Evolutionary conservation across 2,113 vertebrate species (phyloP).

Genomic region (Hiodon tergisus): DNA sequence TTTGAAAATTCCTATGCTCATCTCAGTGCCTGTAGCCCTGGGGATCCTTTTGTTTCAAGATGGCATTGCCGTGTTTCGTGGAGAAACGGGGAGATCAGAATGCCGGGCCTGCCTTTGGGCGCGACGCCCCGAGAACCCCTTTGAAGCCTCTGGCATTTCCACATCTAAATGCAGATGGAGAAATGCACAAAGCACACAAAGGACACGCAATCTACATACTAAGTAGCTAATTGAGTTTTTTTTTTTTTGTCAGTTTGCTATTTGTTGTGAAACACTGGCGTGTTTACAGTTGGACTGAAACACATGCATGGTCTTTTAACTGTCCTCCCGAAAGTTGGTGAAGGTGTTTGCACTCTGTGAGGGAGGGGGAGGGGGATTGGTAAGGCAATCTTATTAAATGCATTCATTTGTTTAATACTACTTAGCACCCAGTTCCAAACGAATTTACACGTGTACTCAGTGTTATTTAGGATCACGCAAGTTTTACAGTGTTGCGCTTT

Average conservation of each 20-base stretch:
- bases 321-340: conserved; percentile 54
- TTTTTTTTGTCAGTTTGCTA: conserved; percentile 36
- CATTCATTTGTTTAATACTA: conserved; percentile 14
- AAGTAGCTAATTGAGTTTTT: conserved; percentile 62
- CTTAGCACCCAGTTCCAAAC: not conserved
- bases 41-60: too few relatives aligned
- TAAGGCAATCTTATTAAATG: conserved; percentile 28
- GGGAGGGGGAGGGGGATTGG: conserved; percentile 34
- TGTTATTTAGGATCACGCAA: too few relatives aligned
- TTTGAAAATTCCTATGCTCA: too few relatives aligned
- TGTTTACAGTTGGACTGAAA: conserved; percentile 63
- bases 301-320: conserved; percentile 56
- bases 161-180: conserved; percentile 67
- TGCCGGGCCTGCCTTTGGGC: conserved; percentile 42
- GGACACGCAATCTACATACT: conserved; percentile 68
- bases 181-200: conserved; percentile 57
- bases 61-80: not conserved
- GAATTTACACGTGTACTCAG: too few relatives aligned
- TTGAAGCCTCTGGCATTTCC: conserved; percentile 54
- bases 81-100: conserved; percentile 24
- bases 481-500: too few relatives aligned
- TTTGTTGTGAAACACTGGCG: conserved; percentile 61
- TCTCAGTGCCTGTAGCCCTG: too few relatives aligned
- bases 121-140: conserved; percentile 50
- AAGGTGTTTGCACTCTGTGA: conserved; percentile 42